A percentile compares a stretch with the other conserved stretches of the same genome.
Evolutionary conservation across 2,797 vertebrate species (phyloP).

Genomic region (Aldrovandia affinis): DNA sequence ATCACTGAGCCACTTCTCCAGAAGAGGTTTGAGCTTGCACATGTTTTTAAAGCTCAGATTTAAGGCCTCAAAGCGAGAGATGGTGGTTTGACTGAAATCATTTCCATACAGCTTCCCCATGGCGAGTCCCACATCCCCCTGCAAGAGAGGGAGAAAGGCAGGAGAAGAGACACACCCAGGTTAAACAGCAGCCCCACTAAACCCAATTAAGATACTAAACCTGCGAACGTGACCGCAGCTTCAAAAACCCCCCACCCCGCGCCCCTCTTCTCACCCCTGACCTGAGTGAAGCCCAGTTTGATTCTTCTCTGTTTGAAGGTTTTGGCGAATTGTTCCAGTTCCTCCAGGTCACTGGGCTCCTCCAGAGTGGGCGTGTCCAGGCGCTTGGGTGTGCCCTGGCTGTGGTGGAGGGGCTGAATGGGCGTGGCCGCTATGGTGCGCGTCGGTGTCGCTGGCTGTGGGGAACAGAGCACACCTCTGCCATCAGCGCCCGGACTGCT

Average conservation of each 20-base stretch:
- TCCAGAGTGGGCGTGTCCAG: conserved; percentile 81
- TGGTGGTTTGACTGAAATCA: conserved; percentile 91
- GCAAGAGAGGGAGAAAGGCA: conserved; percentile 6
- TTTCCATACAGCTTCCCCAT: conserved; percentile 91
- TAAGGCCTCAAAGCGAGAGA: conserved; percentile 90
- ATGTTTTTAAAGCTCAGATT: conserved; percentile 94
- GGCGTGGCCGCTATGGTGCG: conserved; percentile 85
- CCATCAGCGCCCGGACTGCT: neutral
- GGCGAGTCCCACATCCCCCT: conserved; percentile 88
- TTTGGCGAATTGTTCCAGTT: conserved; percentile 90
- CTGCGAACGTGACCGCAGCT: no score
- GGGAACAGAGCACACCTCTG: neutral
- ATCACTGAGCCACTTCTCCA: conserved; percentile 90
- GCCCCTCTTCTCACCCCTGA: conserved; percentile 34
- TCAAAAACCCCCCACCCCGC: neutral
- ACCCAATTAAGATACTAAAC: neutral
- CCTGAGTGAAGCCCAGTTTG: conserved; percentile 92
- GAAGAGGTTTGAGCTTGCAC: conserved; percentile 89
- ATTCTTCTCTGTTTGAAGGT: conserved; percentile 89
- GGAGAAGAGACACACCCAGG: neutral
- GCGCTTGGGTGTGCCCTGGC: conserved; percentile 83
- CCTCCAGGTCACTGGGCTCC: conserved; percentile 88
- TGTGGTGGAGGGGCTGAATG: conserved; percentile 77
- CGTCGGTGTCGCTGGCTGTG: conserved; percentile 84
- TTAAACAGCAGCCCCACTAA: neutral